A percentile compares a stretch with the other conserved stretches of the same genome.
Conservation (phyloP, 2,888 invertebrate species). For the Drosophila borealis region DNA sequence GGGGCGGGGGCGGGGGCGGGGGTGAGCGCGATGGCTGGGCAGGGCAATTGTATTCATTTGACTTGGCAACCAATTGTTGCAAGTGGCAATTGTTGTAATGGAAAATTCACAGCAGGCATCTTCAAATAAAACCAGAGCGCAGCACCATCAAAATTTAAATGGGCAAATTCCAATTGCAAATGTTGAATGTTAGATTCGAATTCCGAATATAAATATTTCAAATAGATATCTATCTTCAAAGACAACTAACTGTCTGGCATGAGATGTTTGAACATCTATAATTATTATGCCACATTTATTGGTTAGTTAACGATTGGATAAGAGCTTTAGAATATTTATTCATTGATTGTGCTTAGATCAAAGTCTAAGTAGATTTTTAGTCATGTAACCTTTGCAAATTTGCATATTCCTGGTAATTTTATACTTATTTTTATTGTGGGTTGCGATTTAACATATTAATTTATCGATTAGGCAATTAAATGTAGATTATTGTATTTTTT, state of each 20-base stretch:
- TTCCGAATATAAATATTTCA: slow-evolving; percentile 28
- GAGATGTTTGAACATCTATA: background rate
- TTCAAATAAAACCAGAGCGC: slow-evolving; percentile 43
- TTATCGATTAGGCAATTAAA: too few species aligned
- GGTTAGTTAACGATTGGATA: background rate
- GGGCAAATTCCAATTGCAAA: slow-evolving; percentile 49
- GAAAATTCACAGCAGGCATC: slow-evolving; percentile 71
- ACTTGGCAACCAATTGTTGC: slow-evolving; percentile 77
- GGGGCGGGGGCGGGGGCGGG: background rate
- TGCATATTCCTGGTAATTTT: too few species aligned
- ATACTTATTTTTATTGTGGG: too few species aligned
- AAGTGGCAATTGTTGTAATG: slow-evolving; percentile 72
- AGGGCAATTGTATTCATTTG: slow-evolving; percentile 77
- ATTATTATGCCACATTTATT: slow-evolving; percentile 8
- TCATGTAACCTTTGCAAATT: too few species aligned
- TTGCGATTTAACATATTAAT: too few species aligned
- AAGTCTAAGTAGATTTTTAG: too few species aligned
- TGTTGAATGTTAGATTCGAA: slow-evolving; percentile 35
- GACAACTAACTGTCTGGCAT: slow-evolving; percentile 3
- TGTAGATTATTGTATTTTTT: too few species aligned
- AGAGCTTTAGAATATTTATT: too few species aligned
- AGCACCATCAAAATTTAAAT: slow-evolving; percentile 37
- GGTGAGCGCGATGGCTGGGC: background rate
- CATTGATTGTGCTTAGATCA: too few species aligned
- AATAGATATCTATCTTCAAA: slow-evolving; percentile 5